Base-by-base conservation (phyloP, 2,797 vertebrate species). In the Takifugu rubripes region DNA sequence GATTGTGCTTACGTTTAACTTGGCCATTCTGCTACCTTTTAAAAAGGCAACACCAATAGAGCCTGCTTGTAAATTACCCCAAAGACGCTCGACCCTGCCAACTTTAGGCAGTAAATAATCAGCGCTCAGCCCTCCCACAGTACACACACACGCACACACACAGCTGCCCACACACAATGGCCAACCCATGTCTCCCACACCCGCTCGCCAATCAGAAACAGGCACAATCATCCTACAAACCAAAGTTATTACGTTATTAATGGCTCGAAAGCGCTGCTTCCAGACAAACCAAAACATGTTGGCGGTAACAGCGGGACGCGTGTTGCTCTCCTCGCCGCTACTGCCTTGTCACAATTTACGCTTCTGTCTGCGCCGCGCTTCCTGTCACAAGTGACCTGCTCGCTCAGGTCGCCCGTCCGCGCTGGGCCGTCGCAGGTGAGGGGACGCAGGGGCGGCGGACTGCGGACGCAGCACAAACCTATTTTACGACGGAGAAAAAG, bases 101-200 rank as follows among this genome's bases (percentile, higher is more conserved):
- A 88, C 81, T 81, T 76, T 56, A 76, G 75, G 85, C 83, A 84
- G 79, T 90, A 89, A 90, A 91, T 90, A 87, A 88, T 83, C 81
- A 50, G 15, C 68, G 75, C 79, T 81, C 81, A 14, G 52, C 50
- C 42, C 14, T 21, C n/a, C 25, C 47, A 25, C 70, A 40, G 36
- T 60, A 36, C 55, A 53, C 27, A 25, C 59, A 36, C 57, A 52
- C 76, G 62, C 55, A 67, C 73, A 72, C 65, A 79, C 56, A 40
- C 59, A 48, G 48, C 50, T 61, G 58, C 66, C 61, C 78, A 68
- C 60, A 72, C 74, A 78, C 72, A 65, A 67, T 76, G 61, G 75
- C 68, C 71, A 75, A 74, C 57, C 67, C 49, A 29, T 68, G 75
- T 78, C 85, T 79, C 79, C 81, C 71, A 79, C 72, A 63, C 70